Evolutionary conservation across 2,888 invertebrate species (phyloP), one percentile per base, ranked within the genome.

Genomic region (Ditula angustiorana): DNA sequence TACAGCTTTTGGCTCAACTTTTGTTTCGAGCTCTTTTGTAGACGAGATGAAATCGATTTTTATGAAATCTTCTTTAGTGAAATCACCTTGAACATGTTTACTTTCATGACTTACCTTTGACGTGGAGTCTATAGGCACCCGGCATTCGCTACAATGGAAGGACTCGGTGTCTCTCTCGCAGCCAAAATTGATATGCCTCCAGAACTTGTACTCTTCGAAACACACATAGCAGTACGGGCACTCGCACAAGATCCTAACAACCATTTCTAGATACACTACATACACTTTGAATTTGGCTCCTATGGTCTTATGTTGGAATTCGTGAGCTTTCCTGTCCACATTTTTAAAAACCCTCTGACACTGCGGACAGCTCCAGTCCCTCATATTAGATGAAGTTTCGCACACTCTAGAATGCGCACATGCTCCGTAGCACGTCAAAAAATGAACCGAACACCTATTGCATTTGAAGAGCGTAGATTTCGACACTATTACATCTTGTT

Each of bases 381-480:
- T n/a, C 0, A 58, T 2, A 46, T 70, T 0, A 7, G 58, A 1
- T 11, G 46, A 0, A 3, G 16, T 1, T 37, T 68, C 19, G 10
- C 61, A 16, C 75, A 77, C 0, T 2, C 33, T 70, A 0, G 69
- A n/a, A 4, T 81, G 80, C 0, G 71, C 62, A 0, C 67, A 11
- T 0, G 76, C 75, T 0, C 68, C 58, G 0, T 67, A 70, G 7
- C 74, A 73, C 0, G 73, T 76, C 0, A 79, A 8, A 3, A 83
- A 83, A 11, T 78, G 74, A 0, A 78, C 30, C 0, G 69, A 64
- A 19, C 85, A 86, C 0, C 71, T 67, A 0, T 71, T 44, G 35
- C 83, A 84, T 24, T 77, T 74, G 7, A 80, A 82, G 7, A 84
- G n/a, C 0, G 73, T 67, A 0, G 74, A 72, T 53, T 73, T 74